These are phyloP conservation scores for Aurelia aurita DNA, from an alignment of 30 jellyfish, hydroid and myxozoan genomes.

Conservation along the genomic window DNA sequence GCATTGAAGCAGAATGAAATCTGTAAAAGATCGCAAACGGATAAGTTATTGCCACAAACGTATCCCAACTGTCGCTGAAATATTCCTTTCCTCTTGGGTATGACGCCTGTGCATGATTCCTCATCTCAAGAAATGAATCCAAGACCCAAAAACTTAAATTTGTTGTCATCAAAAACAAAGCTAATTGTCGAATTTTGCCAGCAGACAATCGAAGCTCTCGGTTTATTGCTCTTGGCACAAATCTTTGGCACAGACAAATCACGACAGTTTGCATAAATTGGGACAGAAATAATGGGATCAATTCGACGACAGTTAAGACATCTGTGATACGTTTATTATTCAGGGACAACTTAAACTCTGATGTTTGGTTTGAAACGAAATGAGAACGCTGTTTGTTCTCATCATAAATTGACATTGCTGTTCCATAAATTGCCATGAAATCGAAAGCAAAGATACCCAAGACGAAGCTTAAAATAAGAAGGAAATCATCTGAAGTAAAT, in stretches of 20 bases:
- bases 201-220: background rate
- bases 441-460: slow-evolving; percentile 10
- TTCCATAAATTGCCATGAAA: slow-evolving; percentile 12
- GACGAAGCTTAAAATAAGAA: background rate
- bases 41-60: background rate
- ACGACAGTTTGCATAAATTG: background rate
- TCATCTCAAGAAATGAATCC: slow-evolving; percentile 38
- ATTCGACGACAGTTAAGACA: background rate
- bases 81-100: background rate
- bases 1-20: slow-evolving; percentile 12
- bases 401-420: background rate
- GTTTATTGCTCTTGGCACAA: background rate
- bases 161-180: slow-evolving; percentile 8
- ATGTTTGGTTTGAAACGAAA: background rate
- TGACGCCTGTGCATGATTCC: background rate
- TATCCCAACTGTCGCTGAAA: slow-evolving; percentile 11
- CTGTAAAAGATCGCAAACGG: slow-evolving; percentile 19
- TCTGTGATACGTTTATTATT: background rate
- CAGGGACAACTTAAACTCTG: background rate
- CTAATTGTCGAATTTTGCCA: slow-evolving; percentile 11
- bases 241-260: slow-evolving; percentile 1
- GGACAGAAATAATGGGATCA: background rate
- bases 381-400: background rate
- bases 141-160: slow-evolving; percentile 24
- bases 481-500: background rate